A percentile compares a stretch with the other conserved stretches of the same genome.
These are phyloP conservation scores for Eumeta japonica DNA, from an alignment of 1,140 invertebrate species.

Conservation along the genomic window DNA sequence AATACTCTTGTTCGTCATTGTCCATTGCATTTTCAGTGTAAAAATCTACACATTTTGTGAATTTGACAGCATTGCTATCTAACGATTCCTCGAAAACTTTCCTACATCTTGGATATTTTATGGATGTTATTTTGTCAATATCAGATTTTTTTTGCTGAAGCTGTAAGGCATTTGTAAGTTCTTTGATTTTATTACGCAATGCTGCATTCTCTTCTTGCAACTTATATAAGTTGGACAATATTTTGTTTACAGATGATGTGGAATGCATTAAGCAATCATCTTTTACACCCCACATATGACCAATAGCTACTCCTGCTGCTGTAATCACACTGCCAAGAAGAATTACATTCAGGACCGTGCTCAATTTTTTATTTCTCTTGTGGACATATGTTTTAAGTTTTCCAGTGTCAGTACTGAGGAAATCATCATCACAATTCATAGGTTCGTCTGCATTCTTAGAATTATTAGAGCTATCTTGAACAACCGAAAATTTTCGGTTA, in stretches of 20 bases:
- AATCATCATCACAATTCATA: constrained; percentile 23
- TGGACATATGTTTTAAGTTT: constrained; percentile 54
- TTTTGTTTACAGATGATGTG: constrained; percentile 43
- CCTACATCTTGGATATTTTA: constrained; percentile 33
- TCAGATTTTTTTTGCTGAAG: constrained; percentile 18
- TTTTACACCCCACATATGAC: constrained; percentile 52
- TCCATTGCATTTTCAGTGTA: constrained; percentile 18
- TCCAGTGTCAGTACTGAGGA: constrained; percentile 26
- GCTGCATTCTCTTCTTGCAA: constrained; percentile 52
- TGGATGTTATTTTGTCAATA: constrained; percentile 17
- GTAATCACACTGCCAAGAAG: constrained; percentile 50
- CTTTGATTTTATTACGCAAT: constrained; percentile 43
- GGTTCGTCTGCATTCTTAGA: constrained; percentile 11
- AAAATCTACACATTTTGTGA: constrained; percentile 39
- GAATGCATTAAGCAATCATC: constrained; percentile 41
- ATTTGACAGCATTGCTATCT: constrained; percentile 26
- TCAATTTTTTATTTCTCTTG: constrained; percentile 48
- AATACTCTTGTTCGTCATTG: constrained; percentile 33
- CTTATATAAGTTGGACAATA: constrained; percentile 51
- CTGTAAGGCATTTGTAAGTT: constrained; percentile 30
- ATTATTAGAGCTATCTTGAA: constrained; percentile 14
- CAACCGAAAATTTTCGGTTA: constrained; percentile 17
- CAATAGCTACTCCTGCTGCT: constrained; percentile 47
- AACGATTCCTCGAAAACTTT: constrained; percentile 46
- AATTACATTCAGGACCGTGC: constrained; percentile 47